Evolutionary conservation across 2,888 invertebrate genomes (phyloP), one percentile per base, ranked within the genome.

Genomic region (Spialia ferax): DNA sequence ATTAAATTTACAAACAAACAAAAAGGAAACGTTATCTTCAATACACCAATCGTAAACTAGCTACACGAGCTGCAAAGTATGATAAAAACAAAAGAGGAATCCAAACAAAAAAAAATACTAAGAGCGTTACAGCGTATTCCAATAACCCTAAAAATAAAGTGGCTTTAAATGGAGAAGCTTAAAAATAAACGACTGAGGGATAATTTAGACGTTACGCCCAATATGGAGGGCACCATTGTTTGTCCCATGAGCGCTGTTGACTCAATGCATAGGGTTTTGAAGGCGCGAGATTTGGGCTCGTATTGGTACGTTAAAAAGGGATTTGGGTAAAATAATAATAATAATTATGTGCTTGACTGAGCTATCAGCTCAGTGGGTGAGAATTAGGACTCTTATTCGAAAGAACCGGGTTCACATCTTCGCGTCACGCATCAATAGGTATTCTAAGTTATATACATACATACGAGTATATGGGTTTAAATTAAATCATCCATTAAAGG

Each of bases 151-250:
- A 66, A 66, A 66, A 66, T 66, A 66, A 61, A 60, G 60, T 66
- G 66, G 54, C 66, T 66, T 61, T 22, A 66, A 66, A 66, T 55
- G 60, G 66, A 55, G 67, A 68, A 61, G 67, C 67, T 62, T 56
- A 68, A 68, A 68, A 62, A 68, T 62, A 68, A 61, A 68, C 67
- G 61, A 68, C 56, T 56, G 48, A 62, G 48, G 67, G 62, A 68
- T 68, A 68, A 68, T 62, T 67, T 67, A 67, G 61, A 56, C 67
- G 67, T 67, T 62, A 48, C 61, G 56, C 48, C 67, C 61, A 61
- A 61, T 67, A 48, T 67, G 61, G 56, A 62, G 55, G 55, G 61
- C 18, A 60, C 59, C 60, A 66, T 66, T 66, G 66, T 66, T 66
- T 66, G 61, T 67, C 67, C 67, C 62, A 11, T 68, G 67, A 62